A percentile compares a stretch with the other conserved stretches of the same genome.
Evolutionary conservation across 2,797 vertebrate genomes (phyloP).

Genomic region (Siniperca undulata): DNA sequence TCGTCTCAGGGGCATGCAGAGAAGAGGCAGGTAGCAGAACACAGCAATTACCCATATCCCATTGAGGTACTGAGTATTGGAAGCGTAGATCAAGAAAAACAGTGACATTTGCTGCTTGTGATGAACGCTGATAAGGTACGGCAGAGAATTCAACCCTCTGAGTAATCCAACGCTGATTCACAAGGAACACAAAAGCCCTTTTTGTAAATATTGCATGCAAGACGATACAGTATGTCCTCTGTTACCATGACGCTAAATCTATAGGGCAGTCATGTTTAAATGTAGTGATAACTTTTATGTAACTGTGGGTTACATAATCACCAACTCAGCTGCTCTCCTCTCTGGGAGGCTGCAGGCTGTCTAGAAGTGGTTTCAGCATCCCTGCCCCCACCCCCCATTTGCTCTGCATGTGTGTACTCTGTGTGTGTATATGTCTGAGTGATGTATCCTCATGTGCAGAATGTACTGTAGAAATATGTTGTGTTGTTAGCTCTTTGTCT

Average conservation of each 20-base stretch:
- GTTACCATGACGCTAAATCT: slow-evolving; percentile 41
- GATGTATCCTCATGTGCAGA: slow-evolving; percentile 23
- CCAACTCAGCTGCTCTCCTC: slow-evolving; percentile 62
- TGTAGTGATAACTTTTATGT: slow-evolving; percentile 73
- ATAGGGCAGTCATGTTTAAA: slow-evolving; percentile 54
- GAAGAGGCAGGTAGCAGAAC: slow-evolving; percentile 7
- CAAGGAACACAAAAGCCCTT: not conserved
- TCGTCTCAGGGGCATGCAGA: slow-evolving; percentile 12
- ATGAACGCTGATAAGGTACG: not conserved
- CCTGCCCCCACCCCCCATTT: slow-evolving; percentile 57
- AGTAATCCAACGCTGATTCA: not conserved
- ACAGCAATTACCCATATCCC: not conserved
- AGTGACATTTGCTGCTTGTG: slow-evolving; percentile 1
- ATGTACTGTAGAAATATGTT: slow-evolving; percentile 15
- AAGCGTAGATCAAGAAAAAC: not conserved
- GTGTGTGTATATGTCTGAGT: slow-evolving; percentile 4
- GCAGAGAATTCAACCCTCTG: not conserved
- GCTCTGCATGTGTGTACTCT: slow-evolving; percentile 33
- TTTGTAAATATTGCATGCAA: slow-evolving; percentile 43
- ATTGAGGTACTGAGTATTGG: not conserved
- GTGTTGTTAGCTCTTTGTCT: not conserved
- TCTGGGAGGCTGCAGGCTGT: slow-evolving; percentile 67
- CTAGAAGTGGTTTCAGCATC: slow-evolving; percentile 68
- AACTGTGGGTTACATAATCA: slow-evolving; percentile 77
- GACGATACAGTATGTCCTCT: not conserved